phyloP scores from a whole-genome alignment of 64 coral and sea anemone species.

The Trachythela sp. region DNA sequence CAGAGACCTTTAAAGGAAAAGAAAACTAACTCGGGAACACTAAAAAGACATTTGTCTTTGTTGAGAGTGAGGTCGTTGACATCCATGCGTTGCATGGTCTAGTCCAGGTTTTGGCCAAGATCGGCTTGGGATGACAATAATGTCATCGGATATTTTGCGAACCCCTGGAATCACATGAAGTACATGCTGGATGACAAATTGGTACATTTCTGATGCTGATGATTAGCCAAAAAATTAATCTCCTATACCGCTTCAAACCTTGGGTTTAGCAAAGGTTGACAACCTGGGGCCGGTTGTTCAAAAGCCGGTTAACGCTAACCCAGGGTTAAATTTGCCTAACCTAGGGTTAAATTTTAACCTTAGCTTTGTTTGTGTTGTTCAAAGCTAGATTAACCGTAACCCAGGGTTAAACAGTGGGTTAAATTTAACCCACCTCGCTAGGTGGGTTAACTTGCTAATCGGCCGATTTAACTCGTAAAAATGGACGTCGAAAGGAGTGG shows the following conservation, averaged over 20 bases:
- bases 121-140: neutral
- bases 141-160: neutral
- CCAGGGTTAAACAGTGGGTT: no score
- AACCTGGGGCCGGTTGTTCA: no score
- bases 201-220: neutral
- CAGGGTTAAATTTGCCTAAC: no score
- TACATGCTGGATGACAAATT: neutral
- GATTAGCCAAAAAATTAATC: neutral
- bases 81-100: neutral
- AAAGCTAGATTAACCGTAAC: no score
- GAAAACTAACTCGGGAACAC: neutral
- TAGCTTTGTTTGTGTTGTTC: no score
- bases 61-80: neutral
- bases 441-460: no score
- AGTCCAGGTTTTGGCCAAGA: neutral
- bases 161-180: neutral
- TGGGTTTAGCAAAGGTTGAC: neutral
- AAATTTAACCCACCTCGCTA: no score
- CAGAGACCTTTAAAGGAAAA: slow-evolving; percentile 20
- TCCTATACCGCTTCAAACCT: neutral
- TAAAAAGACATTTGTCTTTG: neutral
- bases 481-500: no score
- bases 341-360: no score
- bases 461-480: no score
- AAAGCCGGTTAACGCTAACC: no score